Conservation (phyloP, 2,113 vertebrate genomes). For the Atractosteus spatula region DNA sequence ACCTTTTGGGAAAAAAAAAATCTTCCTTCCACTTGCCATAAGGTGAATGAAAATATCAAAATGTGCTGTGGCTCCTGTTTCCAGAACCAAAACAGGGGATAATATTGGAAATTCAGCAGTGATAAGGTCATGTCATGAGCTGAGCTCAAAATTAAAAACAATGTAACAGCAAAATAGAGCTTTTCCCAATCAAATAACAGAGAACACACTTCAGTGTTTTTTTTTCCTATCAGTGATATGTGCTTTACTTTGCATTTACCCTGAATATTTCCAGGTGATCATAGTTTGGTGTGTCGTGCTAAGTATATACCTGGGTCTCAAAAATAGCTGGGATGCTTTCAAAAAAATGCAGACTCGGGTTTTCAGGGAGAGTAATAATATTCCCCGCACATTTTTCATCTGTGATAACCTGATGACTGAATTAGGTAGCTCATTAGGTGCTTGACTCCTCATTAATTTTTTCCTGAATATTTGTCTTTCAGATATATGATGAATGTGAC, state of each 20-base stretch:
- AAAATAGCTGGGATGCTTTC: background rate
- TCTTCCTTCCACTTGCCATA: too few relatives aligned
- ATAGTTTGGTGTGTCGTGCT: too few relatives aligned
- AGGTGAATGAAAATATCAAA: too few relatives aligned
- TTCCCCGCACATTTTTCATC: conserved; percentile 16
- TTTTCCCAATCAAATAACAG: background rate
- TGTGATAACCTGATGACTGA: conserved; percentile 14
- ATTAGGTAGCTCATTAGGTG: conserved; percentile 34
- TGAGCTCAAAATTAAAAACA: background rate
- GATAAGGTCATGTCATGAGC: too few relatives aligned
- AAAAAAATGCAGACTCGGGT: background rate
- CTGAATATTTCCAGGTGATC: too few relatives aligned
- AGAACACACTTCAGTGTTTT: too few relatives aligned
- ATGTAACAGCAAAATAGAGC: conserved; percentile 23
- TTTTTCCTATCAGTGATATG: too few relatives aligned
- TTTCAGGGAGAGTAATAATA: conserved; percentile 6
- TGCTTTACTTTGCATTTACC: too few relatives aligned
- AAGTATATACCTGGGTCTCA: background rate
- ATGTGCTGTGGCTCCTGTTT: too few relatives aligned
- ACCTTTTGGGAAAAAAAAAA: too few relatives aligned
- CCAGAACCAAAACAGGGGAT: too few relatives aligned
- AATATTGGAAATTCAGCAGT: too few relatives aligned
- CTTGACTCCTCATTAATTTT: conserved; percentile 48
- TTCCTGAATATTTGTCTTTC: conserved; percentile 45
- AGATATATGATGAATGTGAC: conserved; percentile 99